phyloP scores from a whole-genome alignment of 2,797 vertebrate genomes.

The Catharus ustulatus region DNA sequence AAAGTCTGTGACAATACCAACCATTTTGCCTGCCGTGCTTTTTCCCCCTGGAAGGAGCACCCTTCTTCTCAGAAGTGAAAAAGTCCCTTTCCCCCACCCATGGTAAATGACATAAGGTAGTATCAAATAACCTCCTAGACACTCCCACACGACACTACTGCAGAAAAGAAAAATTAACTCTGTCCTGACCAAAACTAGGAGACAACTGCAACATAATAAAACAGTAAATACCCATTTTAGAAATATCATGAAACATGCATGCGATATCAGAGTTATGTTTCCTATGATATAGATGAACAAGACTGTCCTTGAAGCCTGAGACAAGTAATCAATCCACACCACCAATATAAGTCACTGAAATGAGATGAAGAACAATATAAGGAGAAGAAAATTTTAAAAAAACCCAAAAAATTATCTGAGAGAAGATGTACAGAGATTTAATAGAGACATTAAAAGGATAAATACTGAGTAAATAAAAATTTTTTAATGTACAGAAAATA shows the following conservation, averaged over 20 bases:
- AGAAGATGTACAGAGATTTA: neutral
- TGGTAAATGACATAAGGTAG: neutral
- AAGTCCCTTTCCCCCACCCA: neutral
- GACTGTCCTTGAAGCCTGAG: neutral
- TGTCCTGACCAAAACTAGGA: neutral
- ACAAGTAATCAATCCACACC: neutral
- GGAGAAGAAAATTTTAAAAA: neutral
- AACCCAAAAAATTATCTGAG: neutral
- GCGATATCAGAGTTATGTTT: neutral
- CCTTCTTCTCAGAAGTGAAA: neutral
- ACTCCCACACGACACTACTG: neutral
- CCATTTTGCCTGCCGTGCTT: neutral
- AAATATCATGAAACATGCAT: neutral
- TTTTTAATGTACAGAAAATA: neutral
- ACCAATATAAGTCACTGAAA: neutral
- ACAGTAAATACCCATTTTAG: neutral
- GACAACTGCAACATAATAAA: neutral
- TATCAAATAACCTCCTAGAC: neutral
- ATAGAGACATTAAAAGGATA: neutral
- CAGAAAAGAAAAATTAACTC: neutral
- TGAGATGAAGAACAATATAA: neutral
- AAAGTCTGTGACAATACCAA: neutral
- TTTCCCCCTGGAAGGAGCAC: neutral
- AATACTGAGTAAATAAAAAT: neutral
- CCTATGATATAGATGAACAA: neutral